phyloP scores from a whole-genome alignment of 2,797 vertebrate genomes.

The Pseudochirops cupreus region DNA sequence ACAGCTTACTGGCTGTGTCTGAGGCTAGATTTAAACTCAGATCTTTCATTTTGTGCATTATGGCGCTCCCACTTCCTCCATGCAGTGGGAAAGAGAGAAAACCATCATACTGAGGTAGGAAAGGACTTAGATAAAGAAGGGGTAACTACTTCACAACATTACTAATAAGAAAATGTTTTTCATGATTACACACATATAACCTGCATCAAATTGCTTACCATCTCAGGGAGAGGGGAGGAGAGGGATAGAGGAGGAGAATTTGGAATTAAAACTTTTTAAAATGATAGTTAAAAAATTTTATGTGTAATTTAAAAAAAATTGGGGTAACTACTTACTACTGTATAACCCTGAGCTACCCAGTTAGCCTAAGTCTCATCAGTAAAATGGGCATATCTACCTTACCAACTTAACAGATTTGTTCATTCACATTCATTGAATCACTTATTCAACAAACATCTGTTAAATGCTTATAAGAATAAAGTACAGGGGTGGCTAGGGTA shows the following conservation, averaged over 20 bases:
- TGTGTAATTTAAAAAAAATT: background rate
- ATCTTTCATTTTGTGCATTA: background rate
- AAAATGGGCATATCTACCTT: background rate
- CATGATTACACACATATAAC: background rate
- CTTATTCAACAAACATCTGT: slow-evolving; percentile 45
- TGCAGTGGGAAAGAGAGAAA: background rate
- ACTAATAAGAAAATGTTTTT: background rate
- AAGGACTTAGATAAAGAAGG: background rate
- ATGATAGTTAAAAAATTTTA: background rate
- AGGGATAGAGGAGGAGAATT: background rate
- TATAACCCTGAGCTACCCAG: slow-evolving; percentile 16
- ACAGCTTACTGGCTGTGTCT: background rate
- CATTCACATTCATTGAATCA: slow-evolving; percentile 14
- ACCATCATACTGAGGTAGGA: background rate
- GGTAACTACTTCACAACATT: background rate
- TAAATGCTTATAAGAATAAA: background rate
- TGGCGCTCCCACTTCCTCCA: background rate
- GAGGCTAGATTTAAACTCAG: background rate
- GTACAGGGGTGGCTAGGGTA: no score
- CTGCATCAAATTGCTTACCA: background rate
- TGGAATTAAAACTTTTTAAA: background rate
- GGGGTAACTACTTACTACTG: background rate
- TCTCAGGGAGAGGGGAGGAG: background rate
- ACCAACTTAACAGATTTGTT: background rate
- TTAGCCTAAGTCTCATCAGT: slow-evolving; percentile 15